Evolutionary conservation across 2,797 vertebrate genomes (phyloP).

Genomic region (Eulemur rubriventer): DNA sequence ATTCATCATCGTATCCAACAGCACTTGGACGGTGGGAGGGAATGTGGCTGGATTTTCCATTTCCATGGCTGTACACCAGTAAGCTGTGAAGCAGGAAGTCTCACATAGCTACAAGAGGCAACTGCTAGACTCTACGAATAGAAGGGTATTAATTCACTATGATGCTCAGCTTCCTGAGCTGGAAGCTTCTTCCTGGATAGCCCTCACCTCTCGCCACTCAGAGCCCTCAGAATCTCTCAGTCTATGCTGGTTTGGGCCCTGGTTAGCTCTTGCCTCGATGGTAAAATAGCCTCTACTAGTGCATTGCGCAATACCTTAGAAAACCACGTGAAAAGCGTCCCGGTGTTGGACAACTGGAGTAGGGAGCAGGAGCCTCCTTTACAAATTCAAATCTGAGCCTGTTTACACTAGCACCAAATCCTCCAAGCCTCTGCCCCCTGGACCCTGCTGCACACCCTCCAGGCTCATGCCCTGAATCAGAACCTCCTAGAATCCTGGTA

Average conservation of each 20-base stretch:
- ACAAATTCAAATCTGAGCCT: neutral
- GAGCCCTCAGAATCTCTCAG: neutral
- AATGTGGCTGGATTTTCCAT: neutral
- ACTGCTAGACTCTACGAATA: neutral
- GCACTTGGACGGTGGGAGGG: neutral
- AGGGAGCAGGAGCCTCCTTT: neutral
- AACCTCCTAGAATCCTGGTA: neutral
- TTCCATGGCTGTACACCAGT: neutral
- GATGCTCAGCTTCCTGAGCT: neutral
- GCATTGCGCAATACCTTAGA: neutral
- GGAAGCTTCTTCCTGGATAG: rapidly evolving
- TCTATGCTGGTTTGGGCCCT: neutral
- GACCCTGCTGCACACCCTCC: neutral
- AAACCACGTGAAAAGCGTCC: neutral
- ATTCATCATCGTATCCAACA: neutral
- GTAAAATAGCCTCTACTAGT: neutral
- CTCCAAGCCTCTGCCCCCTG: neutral
- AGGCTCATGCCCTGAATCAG: neutral
- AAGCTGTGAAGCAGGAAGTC: neutral
- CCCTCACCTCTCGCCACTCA: neutral
- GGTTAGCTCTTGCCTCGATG: neutral
- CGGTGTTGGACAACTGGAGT: neutral
- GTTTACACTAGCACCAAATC: neutral
- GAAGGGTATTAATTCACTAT: neutral
- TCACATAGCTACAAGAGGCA: neutral